A percentile compares a stretch with the other conserved stretches of the same genome.
Conservation (phyloP, 2,797 vertebrate species). For the Ibycter americanus region DNA sequence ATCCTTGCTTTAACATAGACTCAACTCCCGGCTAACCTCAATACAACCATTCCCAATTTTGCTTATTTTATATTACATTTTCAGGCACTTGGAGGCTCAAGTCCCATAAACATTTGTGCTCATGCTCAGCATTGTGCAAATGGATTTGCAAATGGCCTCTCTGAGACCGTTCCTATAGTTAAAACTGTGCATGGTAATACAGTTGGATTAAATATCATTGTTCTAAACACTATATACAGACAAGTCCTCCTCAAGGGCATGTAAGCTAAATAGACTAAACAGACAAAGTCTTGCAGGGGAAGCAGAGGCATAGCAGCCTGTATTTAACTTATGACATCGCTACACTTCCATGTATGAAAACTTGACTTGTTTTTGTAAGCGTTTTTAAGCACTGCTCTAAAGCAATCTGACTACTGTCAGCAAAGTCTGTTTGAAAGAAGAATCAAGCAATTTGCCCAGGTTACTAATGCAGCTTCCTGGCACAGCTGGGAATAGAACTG, state of each 20-base stretch:
- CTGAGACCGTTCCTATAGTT: constrained; percentile 7
- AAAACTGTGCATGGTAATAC: neutral
- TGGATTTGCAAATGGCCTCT: constrained; percentile 13
- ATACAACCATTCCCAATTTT: neutral
- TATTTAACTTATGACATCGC: neutral
- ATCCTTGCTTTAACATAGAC: neutral
- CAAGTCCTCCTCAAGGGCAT: neutral
- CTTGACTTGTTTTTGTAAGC: neutral
- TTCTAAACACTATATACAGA: neutral
- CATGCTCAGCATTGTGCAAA: constrained; percentile 1
- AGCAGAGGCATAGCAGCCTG: neutral
- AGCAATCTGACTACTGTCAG: constrained; percentile 2
- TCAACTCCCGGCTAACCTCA: neutral
- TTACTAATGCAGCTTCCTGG: neutral
- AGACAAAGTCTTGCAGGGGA: constrained; percentile 1
- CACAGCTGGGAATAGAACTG: neutral
- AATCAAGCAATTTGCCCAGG: neutral
- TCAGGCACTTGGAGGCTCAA: neutral
- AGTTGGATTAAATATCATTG: constrained; percentile 18
- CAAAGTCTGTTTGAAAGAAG: neutral
- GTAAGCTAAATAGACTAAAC: constrained; percentile 46
- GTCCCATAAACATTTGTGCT: neutral
- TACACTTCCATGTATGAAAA: neutral
- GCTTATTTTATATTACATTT: neutral
- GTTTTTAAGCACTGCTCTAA: neutral